Base-by-base conservation (phyloP, 2,797 vertebrate species). In the Clarias fuscus region DNA sequence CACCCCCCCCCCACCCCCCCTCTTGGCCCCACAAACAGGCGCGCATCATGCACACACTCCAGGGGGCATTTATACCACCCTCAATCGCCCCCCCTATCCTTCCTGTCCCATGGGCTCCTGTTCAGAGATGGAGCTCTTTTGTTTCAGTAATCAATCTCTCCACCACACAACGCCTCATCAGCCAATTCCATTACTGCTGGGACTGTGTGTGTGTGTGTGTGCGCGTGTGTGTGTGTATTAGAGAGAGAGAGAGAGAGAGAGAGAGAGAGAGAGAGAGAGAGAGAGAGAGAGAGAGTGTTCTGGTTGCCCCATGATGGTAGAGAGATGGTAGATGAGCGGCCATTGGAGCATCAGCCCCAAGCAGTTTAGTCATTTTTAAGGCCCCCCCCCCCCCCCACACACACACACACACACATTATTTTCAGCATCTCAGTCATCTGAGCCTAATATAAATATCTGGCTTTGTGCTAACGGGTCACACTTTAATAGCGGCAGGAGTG, bases 101-200 rank as follows among this genome's bases (percentile, higher is more conserved):
- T 64, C 13, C 18, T 37, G 11, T 17, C 72, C 17, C 37, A 62
- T 76, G 43, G 15, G 67, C 30, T 67, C 77, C 65, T 22, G 62
- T 82, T 88, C 80, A 53, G 70, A 90, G 84, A 89, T 86, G 86
- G 75, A 89, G 80, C 89, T 77, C 77, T 88, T 90, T 88, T 87
- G 88, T 90, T 90, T 88, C 73, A 58, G 84, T 90, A 90, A 90
- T 90, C 85, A 87, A 62, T 76, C 85, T 85, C 53, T 8, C 59
- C 84, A 72, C 79, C 85, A 80, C 61, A 83, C 83, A 72, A 85
- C 62, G 85, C 72, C 89, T 86, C 80, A 88, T 87, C 86, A 86
- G 86, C 86, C 86, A 86, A 85, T 88, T 90, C 89, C 56, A 89
- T 90, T 89, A 88, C 88, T 82, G 87, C 22, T 18, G 71, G 81